phyloP scores from a whole-genome alignment of 2,797 vertebrate species.

The Bryconaethiops microstoma region DNA sequence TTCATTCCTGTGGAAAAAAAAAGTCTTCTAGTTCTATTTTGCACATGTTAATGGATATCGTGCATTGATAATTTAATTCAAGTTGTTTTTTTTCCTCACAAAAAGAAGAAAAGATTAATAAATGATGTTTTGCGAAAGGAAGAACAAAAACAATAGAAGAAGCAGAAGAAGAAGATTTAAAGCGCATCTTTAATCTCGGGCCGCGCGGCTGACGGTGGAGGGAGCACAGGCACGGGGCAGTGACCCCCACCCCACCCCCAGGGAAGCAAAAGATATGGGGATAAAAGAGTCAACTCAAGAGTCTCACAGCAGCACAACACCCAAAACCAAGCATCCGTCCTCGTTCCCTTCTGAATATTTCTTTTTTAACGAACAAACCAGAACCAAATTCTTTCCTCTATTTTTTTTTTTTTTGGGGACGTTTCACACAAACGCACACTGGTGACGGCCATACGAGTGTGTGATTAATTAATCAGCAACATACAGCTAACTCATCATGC shows the following conservation, averaged over 20 bases:
- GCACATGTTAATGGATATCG: constrained; percentile 84
- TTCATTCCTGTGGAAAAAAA: constrained; percentile 63
- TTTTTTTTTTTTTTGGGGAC: constrained; percentile 25
- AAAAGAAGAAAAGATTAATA: constrained; percentile 67
- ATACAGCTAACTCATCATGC: constrained; percentile 93
- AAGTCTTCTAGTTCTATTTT: constrained; percentile 81
- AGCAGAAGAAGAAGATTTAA: constrained; percentile 9
- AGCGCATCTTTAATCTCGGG: constrained; percentile 50
- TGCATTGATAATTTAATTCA: constrained; percentile 81
- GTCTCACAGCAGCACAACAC: constrained; percentile 58
- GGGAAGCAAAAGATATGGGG: constrained; percentile 63
- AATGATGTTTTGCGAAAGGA: constrained; percentile 59
- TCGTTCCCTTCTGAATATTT: constrained; percentile 11
- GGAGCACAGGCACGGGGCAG: constrained; percentile 57
- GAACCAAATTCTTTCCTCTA: background rate
- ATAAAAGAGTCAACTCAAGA: constrained; percentile 44
- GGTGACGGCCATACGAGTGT: constrained; percentile 45
- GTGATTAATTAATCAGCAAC: constrained; percentile 58
- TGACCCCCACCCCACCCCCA: constrained; percentile 27
- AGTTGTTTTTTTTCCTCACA: constrained; percentile 70
- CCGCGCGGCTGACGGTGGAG: constrained; percentile 31
- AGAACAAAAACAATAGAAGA: background rate
- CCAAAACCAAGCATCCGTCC: constrained; percentile 13
- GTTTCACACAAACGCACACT: constrained; percentile 35
- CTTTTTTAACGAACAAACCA: constrained; percentile 30